Conservation (phyloP, 1,140 invertebrate species). For the Liolophura sinensis region DNA sequence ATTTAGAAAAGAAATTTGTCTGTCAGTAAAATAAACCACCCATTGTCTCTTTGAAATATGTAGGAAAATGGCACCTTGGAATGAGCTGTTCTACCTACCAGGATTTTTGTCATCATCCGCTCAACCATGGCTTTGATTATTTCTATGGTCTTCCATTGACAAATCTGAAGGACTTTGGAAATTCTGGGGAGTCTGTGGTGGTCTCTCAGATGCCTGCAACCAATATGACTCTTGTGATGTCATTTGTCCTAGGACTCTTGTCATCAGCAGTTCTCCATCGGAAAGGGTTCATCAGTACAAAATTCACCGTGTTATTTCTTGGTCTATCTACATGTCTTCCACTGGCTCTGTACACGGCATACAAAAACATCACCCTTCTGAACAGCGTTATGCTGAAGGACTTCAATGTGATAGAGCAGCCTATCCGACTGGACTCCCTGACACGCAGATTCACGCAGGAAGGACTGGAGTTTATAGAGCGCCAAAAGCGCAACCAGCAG, state of each 20-base stretch:
- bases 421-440: constrained; percentile 36
- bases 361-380: constrained; percentile 36
- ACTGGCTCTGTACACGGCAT: neutral
- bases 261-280: no score
- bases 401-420: constrained; percentile 49
- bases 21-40: constrained; percentile 3
- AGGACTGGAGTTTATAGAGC: constrained; percentile 35
- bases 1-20: no score
- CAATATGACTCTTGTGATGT: no score
- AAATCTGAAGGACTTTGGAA: constrained; percentile 57
- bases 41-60: constrained; percentile 3
- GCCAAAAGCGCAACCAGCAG: constrained; percentile 14
- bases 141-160: constrained; percentile 61
- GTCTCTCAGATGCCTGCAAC: neutral
- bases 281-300: no score
- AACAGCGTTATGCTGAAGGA: constrained; percentile 53
- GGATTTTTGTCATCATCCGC: constrained; percentile 55
- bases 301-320: no score
- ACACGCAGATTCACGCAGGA: constrained; percentile 38
- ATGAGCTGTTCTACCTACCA: constrained; percentile 42
- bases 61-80: constrained; percentile 62
- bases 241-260: no score
- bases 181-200: constrained; percentile 28
- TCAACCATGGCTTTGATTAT: constrained; percentile 61
- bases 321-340: constrained; percentile 18